phyloP scores from a whole-genome alignment of 2,888 invertebrate species.

The Trichopoda pennipes region DNA sequence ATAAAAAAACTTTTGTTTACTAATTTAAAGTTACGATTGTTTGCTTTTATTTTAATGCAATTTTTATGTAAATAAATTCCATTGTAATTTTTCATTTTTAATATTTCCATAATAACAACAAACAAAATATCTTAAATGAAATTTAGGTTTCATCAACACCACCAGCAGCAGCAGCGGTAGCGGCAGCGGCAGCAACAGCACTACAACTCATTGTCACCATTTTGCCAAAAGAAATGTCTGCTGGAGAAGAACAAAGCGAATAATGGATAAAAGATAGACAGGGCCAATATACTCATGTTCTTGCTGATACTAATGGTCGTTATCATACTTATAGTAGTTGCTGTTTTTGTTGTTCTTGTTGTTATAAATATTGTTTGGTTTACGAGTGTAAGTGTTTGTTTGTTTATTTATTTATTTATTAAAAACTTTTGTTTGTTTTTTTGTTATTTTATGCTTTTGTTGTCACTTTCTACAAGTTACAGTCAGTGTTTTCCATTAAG shows the following conservation, averaged over 20 bases:
- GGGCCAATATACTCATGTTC: conserved; percentile 16
- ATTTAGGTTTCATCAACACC: conserved; percentile 4
- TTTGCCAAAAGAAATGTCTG: conserved; percentile 26
- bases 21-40: too few species aligned
- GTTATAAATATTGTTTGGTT: conserved; percentile 37
- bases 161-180: not conserved
- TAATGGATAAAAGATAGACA: conserved; percentile 16
- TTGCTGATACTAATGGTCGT: not conserved
- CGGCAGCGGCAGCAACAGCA: conserved; percentile 1
- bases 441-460: conserved; percentile 34
- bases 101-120: conserved; percentile 5
- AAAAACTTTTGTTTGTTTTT: conserved; percentile 54
- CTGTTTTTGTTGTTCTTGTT: conserved; percentile 18
- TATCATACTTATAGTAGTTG: not conserved
- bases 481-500: conserved; percentile 11
- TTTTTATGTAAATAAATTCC: not conserved
- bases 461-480: conserved; percentile 42
- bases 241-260: not conserved
- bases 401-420: conserved; percentile 56
- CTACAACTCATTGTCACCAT: not conserved
- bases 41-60: not conserved
- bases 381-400: conserved; percentile 45
- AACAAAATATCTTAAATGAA: conserved; percentile 11
- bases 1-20: too few species aligned
- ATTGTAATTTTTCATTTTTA: conserved; percentile 3